Evolutionary conservation across 2,113 vertebrate genomes (phyloP), one percentile per base, ranked within the genome.

Genomic region (Leucosticte australis): DNA sequence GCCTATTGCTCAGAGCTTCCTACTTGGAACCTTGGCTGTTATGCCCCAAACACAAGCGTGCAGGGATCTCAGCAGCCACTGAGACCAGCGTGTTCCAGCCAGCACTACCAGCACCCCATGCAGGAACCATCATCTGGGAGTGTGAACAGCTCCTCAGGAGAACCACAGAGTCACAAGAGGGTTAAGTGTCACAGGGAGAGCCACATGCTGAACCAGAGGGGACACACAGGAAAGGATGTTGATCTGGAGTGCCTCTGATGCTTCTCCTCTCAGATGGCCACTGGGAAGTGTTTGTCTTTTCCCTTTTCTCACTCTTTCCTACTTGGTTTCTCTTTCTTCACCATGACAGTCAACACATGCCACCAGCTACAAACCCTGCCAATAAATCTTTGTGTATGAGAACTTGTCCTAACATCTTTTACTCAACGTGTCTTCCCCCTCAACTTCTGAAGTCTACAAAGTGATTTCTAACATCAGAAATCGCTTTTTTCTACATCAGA

Each of bases 141-240:
- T 4, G 26, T 31, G 7, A 44, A 18, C 33, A 92, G 56, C 19
- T 65, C 55, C 65, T 62, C 42, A 60, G 57, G 24, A 65, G 88
- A 78, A 44, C 12, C 30, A 39, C 0, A 5, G 0, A 39, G 56
- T 33, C 60, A 62, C n/a, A 12, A 9, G 2, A 24, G 56, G 41
- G 22, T 28, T 21, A 52, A 86, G 27, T 7, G 23, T 10, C 46
- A 77, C 8, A 22, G 46, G 27, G 37, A 73, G 31, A 91, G 37
- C 3, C 49, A 60, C 18, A 3, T n/a, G n/a, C 30, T 22, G 31
- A 39, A 41, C 24, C 17, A 28, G 55, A 73, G 16, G 41, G n/a
- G n/a, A 44, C 23, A 41, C 1, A 5, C 10, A 57, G 22, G 47
- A 44, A 70, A 69, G n/a, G 28, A 74, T 41, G 30, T 2, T 60